These are phyloP conservation scores for Cochlearius cochlearius DNA, from an alignment of 2,113 vertebrate species.

Conservation along the genomic window DNA sequence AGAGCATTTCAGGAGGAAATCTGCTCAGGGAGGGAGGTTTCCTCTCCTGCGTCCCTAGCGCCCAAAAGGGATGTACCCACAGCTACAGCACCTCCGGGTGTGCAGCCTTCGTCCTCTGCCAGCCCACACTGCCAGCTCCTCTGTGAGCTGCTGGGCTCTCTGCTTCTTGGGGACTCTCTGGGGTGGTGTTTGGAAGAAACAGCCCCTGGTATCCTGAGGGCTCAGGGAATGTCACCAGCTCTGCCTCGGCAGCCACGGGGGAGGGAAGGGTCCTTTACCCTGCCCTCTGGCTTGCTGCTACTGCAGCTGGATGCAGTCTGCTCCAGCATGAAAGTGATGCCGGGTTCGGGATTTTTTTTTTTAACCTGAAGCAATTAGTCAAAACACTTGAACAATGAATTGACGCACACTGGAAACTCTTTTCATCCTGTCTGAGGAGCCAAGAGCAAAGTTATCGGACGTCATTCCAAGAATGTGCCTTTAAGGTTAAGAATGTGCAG, in stretches of 20 bases:
- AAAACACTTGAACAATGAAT: constrained; percentile 71
- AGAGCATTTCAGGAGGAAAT: not conserved
- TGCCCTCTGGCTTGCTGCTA: not conserved
- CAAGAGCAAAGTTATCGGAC: constrained; percentile 32
- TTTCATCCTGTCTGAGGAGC: constrained; percentile 69
- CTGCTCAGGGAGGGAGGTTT: constrained; percentile 14
- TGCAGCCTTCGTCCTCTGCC: not conserved
- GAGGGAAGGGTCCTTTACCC: not conserved
- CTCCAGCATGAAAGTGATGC: not conserved
- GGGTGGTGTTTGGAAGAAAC: not conserved
- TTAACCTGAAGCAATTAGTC: constrained; percentile 52
- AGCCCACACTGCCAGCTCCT: not conserved
- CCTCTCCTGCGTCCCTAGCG: not conserved
- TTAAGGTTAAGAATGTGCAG: constrained; percentile 54
- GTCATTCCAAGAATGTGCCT: constrained; percentile 55
- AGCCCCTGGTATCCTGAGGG: not conserved
- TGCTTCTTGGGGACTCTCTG: not conserved
- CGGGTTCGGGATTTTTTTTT: not conserved
- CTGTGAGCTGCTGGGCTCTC: not conserved
- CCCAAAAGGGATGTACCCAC: not conserved
- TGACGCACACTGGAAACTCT: constrained; percentile 66
- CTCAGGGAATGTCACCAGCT: not conserved
- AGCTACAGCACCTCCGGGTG: not conserved
- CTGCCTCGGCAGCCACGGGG: not conserved
- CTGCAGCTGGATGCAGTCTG: not conserved